Evolutionary conservation across 2,113 vertebrate species (phyloP).

Genomic region (Dascyllus trimaculatus): DNA sequence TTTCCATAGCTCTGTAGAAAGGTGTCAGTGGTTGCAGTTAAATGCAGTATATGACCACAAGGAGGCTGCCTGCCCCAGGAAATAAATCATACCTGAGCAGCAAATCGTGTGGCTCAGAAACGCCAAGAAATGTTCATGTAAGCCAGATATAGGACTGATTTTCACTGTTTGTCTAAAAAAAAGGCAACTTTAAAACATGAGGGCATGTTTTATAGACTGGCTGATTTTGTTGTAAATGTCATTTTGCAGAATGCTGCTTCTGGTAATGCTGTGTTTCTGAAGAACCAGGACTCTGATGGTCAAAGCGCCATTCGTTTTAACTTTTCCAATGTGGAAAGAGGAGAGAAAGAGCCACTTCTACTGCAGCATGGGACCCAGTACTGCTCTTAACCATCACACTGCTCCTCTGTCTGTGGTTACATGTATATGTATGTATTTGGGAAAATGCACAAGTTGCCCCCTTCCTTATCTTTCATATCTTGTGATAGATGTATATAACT

Average conservation of each 20-base stretch:
- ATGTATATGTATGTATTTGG: neutral
- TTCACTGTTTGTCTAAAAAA: neutral
- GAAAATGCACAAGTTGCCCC: neutral
- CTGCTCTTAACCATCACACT: slow-evolving; percentile 18
- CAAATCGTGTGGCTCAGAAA: neutral
- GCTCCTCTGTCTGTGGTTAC: neutral
- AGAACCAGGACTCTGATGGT: slow-evolving; percentile 45
- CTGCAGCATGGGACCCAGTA: slow-evolving; percentile 37
- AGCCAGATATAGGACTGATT: neutral
- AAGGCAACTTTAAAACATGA: neutral
- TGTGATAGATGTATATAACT: slow-evolving; percentile 6
- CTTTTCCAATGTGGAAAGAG: slow-evolving; percentile 24
- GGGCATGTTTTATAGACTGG: neutral
- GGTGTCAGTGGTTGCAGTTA: neutral
- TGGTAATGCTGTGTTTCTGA: slow-evolving; percentile 67
- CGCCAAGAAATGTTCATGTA: too few relatives aligned
- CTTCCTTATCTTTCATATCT: neutral
- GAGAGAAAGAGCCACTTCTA: slow-evolving; percentile 69
- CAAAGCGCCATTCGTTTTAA: slow-evolving; percentile 41
- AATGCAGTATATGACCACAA: slow-evolving; percentile 59
- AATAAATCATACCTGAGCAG: neutral
- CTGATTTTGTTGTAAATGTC: neutral
- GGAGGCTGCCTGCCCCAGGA: slow-evolving; percentile 45
- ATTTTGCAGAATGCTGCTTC: slow-evolving; percentile 61
- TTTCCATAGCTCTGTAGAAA: too few relatives aligned